These are phyloP conservation scores for Asteroscopus sphinx DNA, from an alignment of 2,888 invertebrate species.

Conservation along the genomic window DNA sequence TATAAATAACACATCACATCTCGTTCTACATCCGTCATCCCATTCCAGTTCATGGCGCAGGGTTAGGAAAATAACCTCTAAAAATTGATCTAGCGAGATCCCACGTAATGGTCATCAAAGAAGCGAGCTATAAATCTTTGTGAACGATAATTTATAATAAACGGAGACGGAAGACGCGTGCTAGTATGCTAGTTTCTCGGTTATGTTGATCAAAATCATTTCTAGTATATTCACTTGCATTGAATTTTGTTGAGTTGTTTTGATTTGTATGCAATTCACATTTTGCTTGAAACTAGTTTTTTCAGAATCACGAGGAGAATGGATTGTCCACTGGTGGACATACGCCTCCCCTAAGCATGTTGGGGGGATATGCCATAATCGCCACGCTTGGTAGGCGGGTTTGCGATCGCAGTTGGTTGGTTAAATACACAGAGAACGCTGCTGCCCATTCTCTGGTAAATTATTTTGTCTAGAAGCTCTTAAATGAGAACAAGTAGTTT, in stretches of 20 bases:
- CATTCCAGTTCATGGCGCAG: conserved; percentile 81
- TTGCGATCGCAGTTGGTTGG: too few species aligned
- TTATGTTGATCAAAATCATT: conserved; percentile 32
- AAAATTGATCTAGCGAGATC: conserved; percentile 38
- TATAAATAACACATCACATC: conserved; percentile 50
- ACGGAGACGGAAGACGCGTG: conserved; percentile 31
- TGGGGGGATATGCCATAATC: too few species aligned
- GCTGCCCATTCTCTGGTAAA: too few species aligned
- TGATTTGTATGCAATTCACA: too few species aligned
- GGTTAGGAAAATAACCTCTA: conserved; percentile 70
- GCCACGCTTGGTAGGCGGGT: too few species aligned
- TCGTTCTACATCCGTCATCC: conserved; percentile 68
- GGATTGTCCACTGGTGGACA: too few species aligned
- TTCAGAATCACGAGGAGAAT: too few species aligned
- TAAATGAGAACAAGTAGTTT: neutral
- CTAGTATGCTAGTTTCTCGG: conserved; percentile 32
- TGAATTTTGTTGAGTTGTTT: neutral
- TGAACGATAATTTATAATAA: conserved; percentile 39
- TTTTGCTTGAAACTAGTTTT: too few species aligned
- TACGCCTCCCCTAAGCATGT: too few species aligned
- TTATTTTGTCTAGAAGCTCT: neutral
- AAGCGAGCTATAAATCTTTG: conserved; percentile 52
- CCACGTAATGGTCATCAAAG: conserved; percentile 62
- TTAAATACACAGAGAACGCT: too few species aligned
- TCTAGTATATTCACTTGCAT: conserved; percentile 28